Percentiles rank a stretch among this genome's conserved stretches.
These are phyloP conservation scores for Orientallactaga bullata DNA, from an alignment of 2,113 vertebrate species.

Conservation along the genomic window DNA sequence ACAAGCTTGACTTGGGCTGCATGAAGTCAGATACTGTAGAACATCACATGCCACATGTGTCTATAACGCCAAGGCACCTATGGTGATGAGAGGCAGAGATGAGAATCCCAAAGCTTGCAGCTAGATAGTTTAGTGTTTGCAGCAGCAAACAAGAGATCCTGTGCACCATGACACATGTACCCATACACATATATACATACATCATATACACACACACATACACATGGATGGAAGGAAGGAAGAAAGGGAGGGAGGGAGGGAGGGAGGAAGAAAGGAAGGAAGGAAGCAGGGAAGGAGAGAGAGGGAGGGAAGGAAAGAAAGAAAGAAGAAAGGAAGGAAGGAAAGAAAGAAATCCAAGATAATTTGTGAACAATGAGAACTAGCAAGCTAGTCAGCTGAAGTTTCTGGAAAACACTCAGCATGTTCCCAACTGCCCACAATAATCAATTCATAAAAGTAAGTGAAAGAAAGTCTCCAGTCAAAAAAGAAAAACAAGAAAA, in stretches of 20 bases:
- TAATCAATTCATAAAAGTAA: conserved; percentile 29
- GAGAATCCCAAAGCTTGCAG: too few relatives aligned
- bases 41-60: too few relatives aligned
- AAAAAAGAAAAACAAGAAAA: conserved; percentile 61
- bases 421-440: background rate
- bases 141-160: too few relatives aligned
- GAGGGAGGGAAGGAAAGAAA: background rate
- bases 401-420: background rate
- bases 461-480: background rate
- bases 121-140: too few relatives aligned
- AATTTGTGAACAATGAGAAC: background rate
- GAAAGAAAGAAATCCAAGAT: background rate
- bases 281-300: background rate
- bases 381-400: background rate
- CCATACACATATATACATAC: too few relatives aligned
- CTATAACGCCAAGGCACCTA: too few relatives aligned
- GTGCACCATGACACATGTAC: too few relatives aligned
- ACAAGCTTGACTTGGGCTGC: too few relatives aligned
- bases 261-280: background rate
- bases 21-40: too few relatives aligned
- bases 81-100: too few relatives aligned
- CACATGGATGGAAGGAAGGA: too few relatives aligned
- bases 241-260: background rate
- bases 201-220: too few relatives aligned
- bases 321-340: background rate